Evolutionary conservation across 2,113 vertebrate species (phyloP).

Genomic region (Zapornia atra): DNA sequence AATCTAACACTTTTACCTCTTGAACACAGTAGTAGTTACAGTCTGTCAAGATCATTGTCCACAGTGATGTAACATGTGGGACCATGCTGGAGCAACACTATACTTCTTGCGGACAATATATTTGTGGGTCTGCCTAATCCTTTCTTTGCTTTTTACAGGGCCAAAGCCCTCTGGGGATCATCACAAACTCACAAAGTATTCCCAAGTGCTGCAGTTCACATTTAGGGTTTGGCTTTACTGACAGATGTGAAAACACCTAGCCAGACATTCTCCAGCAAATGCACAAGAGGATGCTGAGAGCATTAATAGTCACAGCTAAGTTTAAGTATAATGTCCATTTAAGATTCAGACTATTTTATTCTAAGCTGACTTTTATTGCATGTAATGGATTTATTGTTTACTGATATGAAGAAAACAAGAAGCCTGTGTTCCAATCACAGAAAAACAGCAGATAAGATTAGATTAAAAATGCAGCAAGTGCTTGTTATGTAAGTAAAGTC

Average conservation of each 20-base stretch:
- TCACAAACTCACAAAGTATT: conserved; percentile 51
- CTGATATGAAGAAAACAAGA: neutral
- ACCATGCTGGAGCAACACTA: neutral
- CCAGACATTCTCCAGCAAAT: conserved; percentile 31
- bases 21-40: conserved; percentile 30
- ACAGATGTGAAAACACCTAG: conserved; percentile 59
- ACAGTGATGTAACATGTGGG: conserved; percentile 36
- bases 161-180: conserved; percentile 41
- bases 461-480: neutral
- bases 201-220: conserved; percentile 45
- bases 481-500: neutral
- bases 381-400: neutral
- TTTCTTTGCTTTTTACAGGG: conserved; percentile 57
- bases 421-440: neutral
- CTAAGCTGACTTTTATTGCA: neutral
- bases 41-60: conserved; percentile 62
- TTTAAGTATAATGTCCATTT: neutral
- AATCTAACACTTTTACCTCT: conserved; percentile 12
- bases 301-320: conserved; percentile 7
- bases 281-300: neutral
- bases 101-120: conserved; percentile 25
- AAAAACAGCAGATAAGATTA: neutral
- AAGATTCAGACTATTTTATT: neutral
- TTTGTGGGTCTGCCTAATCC: conserved; percentile 58
- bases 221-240: conserved; percentile 58